Base-by-base conservation (phyloP, 2,888 invertebrate species). In the Drosophila anomalata region DNA sequence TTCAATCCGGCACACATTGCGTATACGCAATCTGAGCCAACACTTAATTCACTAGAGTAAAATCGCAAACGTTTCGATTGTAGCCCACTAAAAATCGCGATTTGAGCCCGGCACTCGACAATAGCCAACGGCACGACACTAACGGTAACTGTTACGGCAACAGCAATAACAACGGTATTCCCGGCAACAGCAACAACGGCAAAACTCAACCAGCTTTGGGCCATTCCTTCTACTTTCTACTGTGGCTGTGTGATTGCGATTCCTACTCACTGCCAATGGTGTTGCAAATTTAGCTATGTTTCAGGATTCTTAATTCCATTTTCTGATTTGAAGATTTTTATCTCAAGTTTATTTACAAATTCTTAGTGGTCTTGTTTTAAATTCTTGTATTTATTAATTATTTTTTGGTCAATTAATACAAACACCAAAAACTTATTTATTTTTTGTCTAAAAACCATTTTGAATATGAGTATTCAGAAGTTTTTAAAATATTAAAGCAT, bases 1-100 rank as follows among this genome's bases (percentile, higher is more conserved):
- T 17, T 20, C 31, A 17, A 9, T n/a, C 20, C 11, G n/a, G 11
- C 12, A 5, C 48, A 61, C 62, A n/a, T 26, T 47, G 67, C 78
- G 78, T 76, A 79, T 77, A 77, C 77, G 74, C 72, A 80, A 71
- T 70, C 66, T 46, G n/a, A 39, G 72, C 50, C 46, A 41, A 47
- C 76, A 70, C 73, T 74, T 80, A 74, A 78, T 78, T 68, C 77
- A 77, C 69, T 63, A 60, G 54, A 68, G 76, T 70, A 70, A 78
- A 77, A 66, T 78, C 41, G 63, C 68, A 62, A 72, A 9, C 70
- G 51, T 17, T 68, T 68, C 68, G 60, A 69, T 67, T 51, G 67
- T 39, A 39, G 29, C 22, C 68, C 74, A 76, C 60, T 75, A 70
- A 71, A 76, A 75, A 70, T 69, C 63, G 71, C 67, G 79, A 76